A percentile compares a stretch with the other conserved stretches of the same genome.
Evolutionary conservation across 1,140 invertebrate genomes (phyloP).

Genomic region (Euura saliciscinereae): DNA sequence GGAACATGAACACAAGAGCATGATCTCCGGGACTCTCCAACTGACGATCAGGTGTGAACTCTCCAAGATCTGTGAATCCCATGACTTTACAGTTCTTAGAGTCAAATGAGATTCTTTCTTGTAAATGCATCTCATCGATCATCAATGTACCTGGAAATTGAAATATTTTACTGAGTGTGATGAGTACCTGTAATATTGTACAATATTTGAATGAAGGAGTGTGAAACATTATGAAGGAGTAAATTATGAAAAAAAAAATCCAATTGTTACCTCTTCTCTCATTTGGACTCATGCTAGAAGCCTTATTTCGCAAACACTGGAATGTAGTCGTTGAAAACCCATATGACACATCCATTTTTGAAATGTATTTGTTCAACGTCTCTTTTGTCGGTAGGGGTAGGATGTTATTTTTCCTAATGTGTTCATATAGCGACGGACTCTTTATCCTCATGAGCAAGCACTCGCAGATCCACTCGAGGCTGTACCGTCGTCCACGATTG

Average conservation of each 20-base stretch:
- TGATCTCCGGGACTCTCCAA: constrained; percentile 34
- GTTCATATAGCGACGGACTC: too few species aligned
- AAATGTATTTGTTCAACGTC: constrained; percentile 25
- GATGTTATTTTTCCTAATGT: not conserved
- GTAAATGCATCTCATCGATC: constrained; percentile 15
- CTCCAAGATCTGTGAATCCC: constrained; percentile 35
- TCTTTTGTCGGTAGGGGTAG: constrained; percentile 22
- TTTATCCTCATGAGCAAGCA: too few species aligned
- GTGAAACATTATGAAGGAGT: too few species aligned
- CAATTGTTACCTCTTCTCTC: not conserved
- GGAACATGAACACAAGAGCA: constrained; percentile 42
- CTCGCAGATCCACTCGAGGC: too few species aligned
- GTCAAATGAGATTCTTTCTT: constrained; percentile 1
- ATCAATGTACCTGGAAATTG: constrained; percentile 9
- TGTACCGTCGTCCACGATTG: too few species aligned
- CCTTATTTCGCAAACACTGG: not conserved
- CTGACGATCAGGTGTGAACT: constrained; percentile 34
- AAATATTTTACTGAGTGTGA: too few species aligned
- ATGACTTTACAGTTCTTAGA: constrained; percentile 19
- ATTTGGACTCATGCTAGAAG: not conserved
- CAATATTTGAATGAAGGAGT: not conserved
- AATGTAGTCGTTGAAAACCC: constrained; percentile 20
- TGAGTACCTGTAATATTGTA: too few species aligned
- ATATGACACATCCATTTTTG: constrained; percentile 12
- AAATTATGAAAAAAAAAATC: not conserved